These are phyloP conservation scores for Eupithecia dodoneata DNA, from an alignment of 2,888 invertebrate species.

Conservation along the genomic window DNA sequence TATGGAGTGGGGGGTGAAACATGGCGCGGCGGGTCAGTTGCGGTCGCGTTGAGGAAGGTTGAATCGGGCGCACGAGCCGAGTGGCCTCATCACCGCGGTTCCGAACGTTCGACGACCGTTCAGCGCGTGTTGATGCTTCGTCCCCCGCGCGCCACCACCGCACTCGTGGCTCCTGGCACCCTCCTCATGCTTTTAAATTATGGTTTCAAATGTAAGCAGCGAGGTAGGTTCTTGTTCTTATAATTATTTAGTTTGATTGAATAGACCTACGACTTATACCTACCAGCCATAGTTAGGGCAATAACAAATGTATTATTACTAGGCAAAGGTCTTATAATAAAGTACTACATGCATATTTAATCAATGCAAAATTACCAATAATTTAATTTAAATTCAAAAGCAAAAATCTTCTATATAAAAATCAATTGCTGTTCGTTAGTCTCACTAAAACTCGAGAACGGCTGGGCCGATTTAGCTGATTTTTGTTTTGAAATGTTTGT, in stretches of 20 bases:
- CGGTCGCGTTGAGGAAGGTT: constrained; percentile 85
- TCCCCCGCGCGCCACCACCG: constrained; percentile 59
- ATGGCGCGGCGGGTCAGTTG: constrained; percentile 76
- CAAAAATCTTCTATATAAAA: no score
- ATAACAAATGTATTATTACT: background rate
- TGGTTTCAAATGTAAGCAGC: background rate
- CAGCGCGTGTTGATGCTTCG: constrained; percentile 82
- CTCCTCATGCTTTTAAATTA: constrained; percentile 39
- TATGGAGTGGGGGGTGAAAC: constrained; percentile 38
- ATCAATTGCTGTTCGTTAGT: no score
- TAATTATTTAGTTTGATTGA: background rate
- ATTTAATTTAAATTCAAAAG: no score
- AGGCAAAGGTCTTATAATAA: background rate
- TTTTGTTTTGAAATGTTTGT: no score
- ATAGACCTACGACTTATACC: background rate
- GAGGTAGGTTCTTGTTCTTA: background rate
- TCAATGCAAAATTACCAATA: no score
- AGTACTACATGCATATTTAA: background rate
- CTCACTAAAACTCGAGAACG: no score
- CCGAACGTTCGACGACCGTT: constrained; percentile 81
- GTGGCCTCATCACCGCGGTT: constrained; percentile 75
- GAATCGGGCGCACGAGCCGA: constrained; percentile 82
- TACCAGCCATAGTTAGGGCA: background rate
- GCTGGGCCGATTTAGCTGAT: no score
- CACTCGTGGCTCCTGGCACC: constrained; percentile 57